Evolutionary conservation across 2,888 invertebrate genomes (phyloP).

Genomic region (Acanthosoma haemorrhoidale): DNA sequence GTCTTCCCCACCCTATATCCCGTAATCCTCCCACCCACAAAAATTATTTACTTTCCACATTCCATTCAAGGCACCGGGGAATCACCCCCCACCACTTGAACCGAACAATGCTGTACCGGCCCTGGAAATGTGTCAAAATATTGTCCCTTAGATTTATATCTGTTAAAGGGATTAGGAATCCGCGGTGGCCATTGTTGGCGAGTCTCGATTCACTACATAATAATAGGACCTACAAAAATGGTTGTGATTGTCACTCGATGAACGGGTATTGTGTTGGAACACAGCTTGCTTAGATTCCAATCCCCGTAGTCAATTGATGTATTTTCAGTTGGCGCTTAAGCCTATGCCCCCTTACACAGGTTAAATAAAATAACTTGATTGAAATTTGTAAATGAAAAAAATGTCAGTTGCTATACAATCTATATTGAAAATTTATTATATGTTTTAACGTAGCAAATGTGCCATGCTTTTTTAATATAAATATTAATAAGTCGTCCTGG

Average conservation of each 20-base stretch:
- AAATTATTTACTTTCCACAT: constrained; percentile 23
- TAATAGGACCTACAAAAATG: not conserved
- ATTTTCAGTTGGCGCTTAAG: no score
- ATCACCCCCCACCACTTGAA: not conserved
- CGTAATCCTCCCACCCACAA: constrained; percentile 24
- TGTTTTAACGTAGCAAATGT: no score
- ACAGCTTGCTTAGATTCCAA: no score
- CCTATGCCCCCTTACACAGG: no score
- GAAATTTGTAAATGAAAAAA: no score
- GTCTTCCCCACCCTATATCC: constrained; percentile 3
- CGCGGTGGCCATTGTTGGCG: not conserved
- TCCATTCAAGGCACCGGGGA: not conserved
- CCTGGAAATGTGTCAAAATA: constrained; percentile 12
- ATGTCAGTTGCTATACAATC: no score
- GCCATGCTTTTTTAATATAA: no score
- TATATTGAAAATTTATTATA: no score
- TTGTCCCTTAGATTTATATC: not conserved
- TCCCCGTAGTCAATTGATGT: no score
- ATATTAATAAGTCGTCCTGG: no score
- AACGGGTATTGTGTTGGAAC: not conserved
- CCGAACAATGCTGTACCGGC: not conserved
- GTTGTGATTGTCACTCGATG: not conserved
- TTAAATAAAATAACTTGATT: no score
- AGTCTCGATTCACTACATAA: not conserved
- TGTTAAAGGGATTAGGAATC: constrained; percentile 9